These are phyloP conservation scores for Iselma pallidipennis DNA, from an alignment of 2,888 invertebrate genomes.

Conservation along the genomic window DNA sequence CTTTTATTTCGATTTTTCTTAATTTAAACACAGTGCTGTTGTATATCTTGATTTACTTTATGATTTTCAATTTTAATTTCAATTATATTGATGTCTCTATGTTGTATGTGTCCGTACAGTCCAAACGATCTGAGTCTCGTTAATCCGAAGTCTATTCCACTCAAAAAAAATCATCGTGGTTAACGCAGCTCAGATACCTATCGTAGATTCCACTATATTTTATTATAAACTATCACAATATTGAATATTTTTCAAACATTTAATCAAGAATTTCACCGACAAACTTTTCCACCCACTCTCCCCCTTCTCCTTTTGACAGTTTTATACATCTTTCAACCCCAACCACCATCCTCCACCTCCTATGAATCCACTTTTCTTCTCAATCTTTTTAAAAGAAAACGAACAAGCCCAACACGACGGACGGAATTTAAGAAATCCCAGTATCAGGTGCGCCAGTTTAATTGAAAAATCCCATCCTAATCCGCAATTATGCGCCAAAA, in stretches of 20 bases:
- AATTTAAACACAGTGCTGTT: constrained; percentile 22
- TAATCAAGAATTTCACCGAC: neutral
- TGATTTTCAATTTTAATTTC: neutral
- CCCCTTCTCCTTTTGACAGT: no score
- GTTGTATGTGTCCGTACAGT: constrained; percentile 2
- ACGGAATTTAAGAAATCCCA: constrained; percentile 26
- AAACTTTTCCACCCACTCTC: neutral
- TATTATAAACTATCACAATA: neutral
- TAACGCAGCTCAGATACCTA: no score
- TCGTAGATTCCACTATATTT: no score
- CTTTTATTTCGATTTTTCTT: constrained; percentile 25
- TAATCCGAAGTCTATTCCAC: no score
- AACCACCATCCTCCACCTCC: neutral
- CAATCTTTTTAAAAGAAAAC: neutral
- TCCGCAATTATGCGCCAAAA: constrained; percentile 42
- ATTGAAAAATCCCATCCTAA: constrained; percentile 49
- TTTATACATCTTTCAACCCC: no score
- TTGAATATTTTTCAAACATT: neutral
- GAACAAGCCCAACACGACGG: neutral
- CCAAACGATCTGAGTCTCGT: no score
- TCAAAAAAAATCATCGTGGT: no score
- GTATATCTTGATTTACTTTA: neutral
- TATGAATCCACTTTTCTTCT: neutral
- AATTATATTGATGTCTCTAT: neutral
- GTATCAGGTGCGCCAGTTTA: constrained; percentile 48